Conservation (phyloP, 1,140 invertebrate genomes). For the Cotesia chilonis region DNA sequence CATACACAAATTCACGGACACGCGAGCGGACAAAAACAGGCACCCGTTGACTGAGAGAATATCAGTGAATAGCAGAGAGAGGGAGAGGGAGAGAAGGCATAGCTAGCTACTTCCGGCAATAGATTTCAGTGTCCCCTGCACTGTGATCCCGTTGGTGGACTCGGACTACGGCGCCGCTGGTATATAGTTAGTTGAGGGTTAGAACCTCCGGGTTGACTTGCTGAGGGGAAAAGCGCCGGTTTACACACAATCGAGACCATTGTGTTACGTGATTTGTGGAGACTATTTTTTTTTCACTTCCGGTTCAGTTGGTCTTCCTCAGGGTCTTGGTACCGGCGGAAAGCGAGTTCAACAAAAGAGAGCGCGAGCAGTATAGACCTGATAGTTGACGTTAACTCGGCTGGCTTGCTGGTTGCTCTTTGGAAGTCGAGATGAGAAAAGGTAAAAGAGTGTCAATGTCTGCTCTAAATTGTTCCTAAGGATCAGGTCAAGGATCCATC, state of each 20-base stretch:
- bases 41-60: slow-evolving; percentile 36
- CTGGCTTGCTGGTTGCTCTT: background rate
- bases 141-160: slow-evolving; percentile 15
- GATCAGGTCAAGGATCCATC: slow-evolving; percentile 28
- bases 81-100: too few relatives aligned
- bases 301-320: slow-evolving; percentile 39
- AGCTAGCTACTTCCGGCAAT: slow-evolving; percentile 64
- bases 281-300: slow-evolving; percentile 63
- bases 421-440: slow-evolving; percentile 5
- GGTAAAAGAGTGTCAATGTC: slow-evolving; percentile 11
- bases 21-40: slow-evolving; percentile 47
- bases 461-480: slow-evolving; percentile 19
- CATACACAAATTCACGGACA: slow-evolving; percentile 49
- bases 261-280: slow-evolving; percentile 64
- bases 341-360: too few relatives aligned
- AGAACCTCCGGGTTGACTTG: slow-evolving; percentile 42
- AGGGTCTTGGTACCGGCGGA: background rate
- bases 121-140: slow-evolving; percentile 57
- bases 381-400: background rate
- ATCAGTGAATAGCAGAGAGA: slow-evolving; percentile 49
- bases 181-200: slow-evolving; percentile 58
- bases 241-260: slow-evolving; percentile 61
- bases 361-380: background rate
- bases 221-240: slow-evolving; percentile 43
- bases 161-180: slow-evolving; percentile 27